Percentiles rank a stretch among this genome's conserved stretches.
phyloP scores from a whole-genome alignment of 2,113 vertebrate genomes.

The Ia io region DNA sequence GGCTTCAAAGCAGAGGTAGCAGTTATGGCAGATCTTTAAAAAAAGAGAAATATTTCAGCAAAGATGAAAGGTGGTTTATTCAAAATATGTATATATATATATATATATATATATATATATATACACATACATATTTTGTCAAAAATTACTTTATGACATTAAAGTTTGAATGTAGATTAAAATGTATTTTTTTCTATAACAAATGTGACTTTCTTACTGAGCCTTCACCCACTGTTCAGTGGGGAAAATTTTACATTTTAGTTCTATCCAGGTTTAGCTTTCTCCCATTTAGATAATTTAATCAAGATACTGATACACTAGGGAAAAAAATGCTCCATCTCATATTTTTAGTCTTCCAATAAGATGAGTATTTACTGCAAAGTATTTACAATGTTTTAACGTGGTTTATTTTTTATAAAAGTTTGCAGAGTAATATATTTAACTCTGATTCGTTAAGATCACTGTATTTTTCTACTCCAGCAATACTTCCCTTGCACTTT shows the following conservation, averaged over 20 bases:
- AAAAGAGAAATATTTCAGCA: neutral
- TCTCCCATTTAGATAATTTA: neutral
- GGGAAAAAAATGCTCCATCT: neutral
- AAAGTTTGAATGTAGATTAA: neutral
- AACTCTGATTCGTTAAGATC: neutral
- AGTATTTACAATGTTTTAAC: neutral
- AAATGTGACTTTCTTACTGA: neutral
- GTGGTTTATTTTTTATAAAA: neutral
- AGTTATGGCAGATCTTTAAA: neutral
- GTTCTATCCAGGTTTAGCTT: neutral
- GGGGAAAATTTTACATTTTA: neutral
- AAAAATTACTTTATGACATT: neutral
- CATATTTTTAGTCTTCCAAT: neutral
- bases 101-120: too few relatives aligned
- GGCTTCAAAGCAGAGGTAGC: neutral
- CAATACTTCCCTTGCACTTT: neutral
- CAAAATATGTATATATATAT: neutral
- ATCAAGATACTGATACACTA: neutral
- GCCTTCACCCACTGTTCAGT: neutral
- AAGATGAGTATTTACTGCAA: neutral
- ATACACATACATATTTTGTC: too few relatives aligned
- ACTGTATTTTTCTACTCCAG: neutral
- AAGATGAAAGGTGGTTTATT: neutral
- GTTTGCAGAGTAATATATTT: neutral
- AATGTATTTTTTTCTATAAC: neutral